Percentiles rank a stretch among this genome's conserved stretches.
phyloP scores from a whole-genome alignment of 2,888 invertebrate genomes.

The Eristalis intricaria region DNA sequence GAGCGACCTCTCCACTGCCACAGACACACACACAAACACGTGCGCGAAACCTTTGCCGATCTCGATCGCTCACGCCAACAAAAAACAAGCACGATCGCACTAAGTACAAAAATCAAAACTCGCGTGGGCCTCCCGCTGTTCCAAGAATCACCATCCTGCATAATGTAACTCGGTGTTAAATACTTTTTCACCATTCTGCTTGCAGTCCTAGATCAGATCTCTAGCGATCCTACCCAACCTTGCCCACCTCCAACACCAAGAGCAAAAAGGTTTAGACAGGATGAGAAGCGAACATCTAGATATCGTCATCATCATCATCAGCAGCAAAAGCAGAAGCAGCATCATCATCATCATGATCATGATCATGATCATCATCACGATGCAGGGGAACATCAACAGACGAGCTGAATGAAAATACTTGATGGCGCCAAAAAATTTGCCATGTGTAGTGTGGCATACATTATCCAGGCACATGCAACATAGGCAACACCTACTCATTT shows the following conservation, averaged over 20 bases:
- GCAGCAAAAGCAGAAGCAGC: background rate
- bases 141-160: constrained; percentile 63
- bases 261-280: constrained; percentile 30
- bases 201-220: constrained; percentile 62
- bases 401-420: constrained; percentile 43
- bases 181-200: constrained; percentile 44
- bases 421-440: constrained; percentile 73
- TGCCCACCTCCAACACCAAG: constrained; percentile 38
- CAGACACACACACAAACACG: background rate
- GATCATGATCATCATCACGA: constrained; percentile 25
- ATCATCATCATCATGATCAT: constrained; percentile 18
- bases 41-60: constrained; percentile 17
- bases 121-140: constrained; percentile 65
- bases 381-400: constrained; percentile 30
- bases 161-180: constrained; percentile 66
- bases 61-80: constrained; percentile 58
- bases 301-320: constrained; percentile 43
- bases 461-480: constrained; percentile 63
- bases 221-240: constrained; percentile 32
- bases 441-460: constrained; percentile 60
- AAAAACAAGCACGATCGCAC: constrained; percentile 14
- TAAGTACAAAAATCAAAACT: constrained; percentile 57
- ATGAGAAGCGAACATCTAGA: constrained; percentile 30
- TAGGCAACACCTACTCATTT: constrained; percentile 70
- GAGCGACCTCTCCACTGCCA: constrained; percentile 10